phyloP scores from a whole-genome alignment of 2,888 invertebrate genomes.

The Drosophila robusta region DNA sequence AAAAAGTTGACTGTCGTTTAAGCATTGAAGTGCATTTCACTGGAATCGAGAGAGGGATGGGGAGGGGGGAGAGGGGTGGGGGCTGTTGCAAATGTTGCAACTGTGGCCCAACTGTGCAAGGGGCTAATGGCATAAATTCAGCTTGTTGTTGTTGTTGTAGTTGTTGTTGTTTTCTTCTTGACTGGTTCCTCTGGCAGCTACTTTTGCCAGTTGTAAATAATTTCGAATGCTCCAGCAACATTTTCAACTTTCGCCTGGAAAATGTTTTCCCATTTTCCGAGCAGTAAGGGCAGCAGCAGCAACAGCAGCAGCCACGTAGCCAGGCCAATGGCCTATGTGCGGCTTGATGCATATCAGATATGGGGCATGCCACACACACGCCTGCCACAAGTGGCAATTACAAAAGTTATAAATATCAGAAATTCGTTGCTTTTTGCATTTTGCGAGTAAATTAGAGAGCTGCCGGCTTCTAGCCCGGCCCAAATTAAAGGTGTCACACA shows the following conservation, averaged over 20 bases:
- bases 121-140: constrained; percentile 59
- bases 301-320: constrained; percentile 4
- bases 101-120: constrained; percentile 46
- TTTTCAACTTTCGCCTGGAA: constrained; percentile 49
- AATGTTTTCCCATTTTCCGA: constrained; percentile 32
- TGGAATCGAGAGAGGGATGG: constrained; percentile 21
- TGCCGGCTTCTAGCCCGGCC: constrained; percentile 4
- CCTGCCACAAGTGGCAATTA: constrained; percentile 27
- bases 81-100: constrained; percentile 15
- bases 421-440: constrained; percentile 20
- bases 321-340: constrained; percentile 26
- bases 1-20: constrained; percentile 62
- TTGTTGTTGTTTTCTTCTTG: constrained; percentile 46
- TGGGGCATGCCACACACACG: background rate
- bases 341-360: constrained; percentile 17
- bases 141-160: constrained; percentile 16
- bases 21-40: constrained; percentile 65
- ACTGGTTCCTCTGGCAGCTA: constrained; percentile 46
- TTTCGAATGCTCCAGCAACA: constrained; percentile 55
- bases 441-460: constrained; percentile 10
- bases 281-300: background rate
- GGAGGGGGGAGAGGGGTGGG: background rate
- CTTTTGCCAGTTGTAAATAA: constrained; percentile 59
- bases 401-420: constrained; percentile 37
- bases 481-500: constrained; percentile 26